Conservation (phyloP, 2,797 vertebrate genomes). For the Leptatherina wallacei region DNA sequence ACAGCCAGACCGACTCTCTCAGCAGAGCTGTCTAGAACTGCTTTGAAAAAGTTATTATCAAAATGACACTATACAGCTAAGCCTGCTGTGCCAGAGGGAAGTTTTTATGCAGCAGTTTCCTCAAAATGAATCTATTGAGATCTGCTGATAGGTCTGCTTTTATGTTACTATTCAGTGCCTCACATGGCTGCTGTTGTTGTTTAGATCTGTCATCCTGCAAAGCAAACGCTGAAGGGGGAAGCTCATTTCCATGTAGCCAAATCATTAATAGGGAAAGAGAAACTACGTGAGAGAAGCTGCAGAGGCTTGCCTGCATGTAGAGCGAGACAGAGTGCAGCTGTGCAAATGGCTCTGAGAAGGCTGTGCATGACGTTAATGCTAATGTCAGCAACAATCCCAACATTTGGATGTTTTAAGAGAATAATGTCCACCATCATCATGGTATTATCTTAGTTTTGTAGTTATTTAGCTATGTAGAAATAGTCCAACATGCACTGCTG, state of each 20-base stretch:
- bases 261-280: constrained; percentile 22
- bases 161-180: background rate
- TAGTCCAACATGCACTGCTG: background rate
- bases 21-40: constrained; percentile 24
- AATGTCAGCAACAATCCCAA: background rate
- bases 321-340: background rate
- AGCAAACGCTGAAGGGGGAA: constrained; percentile 1
- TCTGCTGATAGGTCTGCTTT: constrained; percentile 5
- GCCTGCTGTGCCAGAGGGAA: background rate
- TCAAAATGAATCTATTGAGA: constrained; percentile 35
- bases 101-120: constrained; percentile 28
- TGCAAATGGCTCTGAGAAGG: background rate
- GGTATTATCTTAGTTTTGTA: background rate
- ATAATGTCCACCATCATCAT: too few species aligned
- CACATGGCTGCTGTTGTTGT: constrained; percentile 16
- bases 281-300: constrained; percentile 1
- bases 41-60: constrained; percentile 28
- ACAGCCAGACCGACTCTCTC: constrained; percentile 3
- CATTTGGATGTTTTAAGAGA: background rate
- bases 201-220: constrained; percentile 16
- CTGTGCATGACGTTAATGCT: background rate
- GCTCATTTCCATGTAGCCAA: constrained; percentile 54
- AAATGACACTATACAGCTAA: constrained; percentile 21
- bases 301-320: constrained; percentile 2
- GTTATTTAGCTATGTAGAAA: background rate